phyloP scores from a whole-genome alignment of 1,140 invertebrate genomes.

The Drosophila albomicans region DNA sequence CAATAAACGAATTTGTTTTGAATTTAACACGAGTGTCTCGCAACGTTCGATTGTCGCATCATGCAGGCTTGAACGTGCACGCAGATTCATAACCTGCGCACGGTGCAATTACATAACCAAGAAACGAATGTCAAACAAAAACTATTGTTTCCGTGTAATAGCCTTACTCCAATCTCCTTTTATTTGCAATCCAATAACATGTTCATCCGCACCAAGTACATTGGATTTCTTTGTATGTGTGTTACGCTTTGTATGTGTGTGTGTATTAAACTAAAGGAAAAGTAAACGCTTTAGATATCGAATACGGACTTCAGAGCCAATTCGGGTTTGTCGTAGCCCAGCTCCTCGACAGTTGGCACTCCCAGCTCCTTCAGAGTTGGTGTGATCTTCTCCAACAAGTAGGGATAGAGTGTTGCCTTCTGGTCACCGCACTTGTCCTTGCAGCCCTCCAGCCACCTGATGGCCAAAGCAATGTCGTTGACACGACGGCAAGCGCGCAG shows the following conservation, averaged over 20 bases:
- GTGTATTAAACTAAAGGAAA: constrained; percentile 61
- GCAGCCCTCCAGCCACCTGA: constrained; percentile 96
- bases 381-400: constrained; percentile 95
- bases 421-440: constrained; percentile 95
- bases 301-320: constrained; percentile 92
- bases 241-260: constrained; percentile 42
- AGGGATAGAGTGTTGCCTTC: constrained; percentile 94
- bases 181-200: constrained; percentile 79
- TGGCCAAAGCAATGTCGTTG: constrained; percentile 96
- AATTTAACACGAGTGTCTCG: neutral
- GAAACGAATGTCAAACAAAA: constrained; percentile 32
- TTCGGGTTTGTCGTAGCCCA: constrained; percentile 99
- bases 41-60: neutral
- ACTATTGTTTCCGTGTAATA: constrained; percentile 50
- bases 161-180: constrained; percentile 79
- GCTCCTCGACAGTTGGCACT: constrained; percentile 96
- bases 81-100: constrained; percentile 52
- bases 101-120: constrained; percentile 57
- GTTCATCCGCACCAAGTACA: constrained; percentile 66
- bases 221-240: constrained; percentile 49
- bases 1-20: constrained; percentile 63
- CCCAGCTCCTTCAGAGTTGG: constrained; percentile 97
- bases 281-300: constrained; percentile 86
- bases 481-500: constrained; percentile 96
- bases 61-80: constrained; percentile 44